Evolutionary conservation across 2,113 vertebrate species (phyloP), one percentile per base, ranked within the genome.

Genomic region (Psittacus erithacus): DNA sequence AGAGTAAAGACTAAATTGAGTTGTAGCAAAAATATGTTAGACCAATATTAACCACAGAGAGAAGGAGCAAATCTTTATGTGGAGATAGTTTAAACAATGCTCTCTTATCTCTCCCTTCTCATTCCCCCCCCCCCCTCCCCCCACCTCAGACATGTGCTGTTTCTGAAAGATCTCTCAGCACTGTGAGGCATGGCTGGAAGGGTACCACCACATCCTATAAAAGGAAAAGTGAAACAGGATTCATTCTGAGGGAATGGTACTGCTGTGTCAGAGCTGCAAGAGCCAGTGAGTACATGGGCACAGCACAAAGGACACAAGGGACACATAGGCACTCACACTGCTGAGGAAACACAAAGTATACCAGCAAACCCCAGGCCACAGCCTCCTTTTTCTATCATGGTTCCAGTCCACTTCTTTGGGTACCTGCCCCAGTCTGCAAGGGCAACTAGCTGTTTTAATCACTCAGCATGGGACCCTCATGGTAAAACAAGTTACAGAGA

Each of bases 1-100:
- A 90, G 73, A 87, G 63, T 62, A 78, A 73, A 79, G 81, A 75
- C 75, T 78, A 93, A 95, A 90, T 67, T 86, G 71, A 96, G 67
- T 50, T 92, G 90, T 57, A 76, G 87, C 49, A 93, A 88, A 91
- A 87, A 95, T 77, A 86, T 75, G 86, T 77, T 86, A 83, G 95
- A 97, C 70, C 80, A 73, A 78, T 96, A 94, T 90, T 86, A 93
- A 71, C 55, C 65, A 60, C 81, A 55, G 68, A 67, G 24, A 86
- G 68, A 17, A 6, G 24, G 29, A 92, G 28, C 47, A 88, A 90
- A 92, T 80, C 90, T 91, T 93, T 93, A 71, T 92, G 82, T 88
- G 93, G 57, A 85, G 39, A 62, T 19, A 46, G 68, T 75, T 96
- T 88, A 75, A 68, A 86, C 25, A 81, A 59, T 38, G 69, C 41